Evolutionary conservation across 2,888 invertebrate genomes (phyloP), one percentile per base, ranked within the genome.

Genomic region (Epinotia brunnichana): DNA sequence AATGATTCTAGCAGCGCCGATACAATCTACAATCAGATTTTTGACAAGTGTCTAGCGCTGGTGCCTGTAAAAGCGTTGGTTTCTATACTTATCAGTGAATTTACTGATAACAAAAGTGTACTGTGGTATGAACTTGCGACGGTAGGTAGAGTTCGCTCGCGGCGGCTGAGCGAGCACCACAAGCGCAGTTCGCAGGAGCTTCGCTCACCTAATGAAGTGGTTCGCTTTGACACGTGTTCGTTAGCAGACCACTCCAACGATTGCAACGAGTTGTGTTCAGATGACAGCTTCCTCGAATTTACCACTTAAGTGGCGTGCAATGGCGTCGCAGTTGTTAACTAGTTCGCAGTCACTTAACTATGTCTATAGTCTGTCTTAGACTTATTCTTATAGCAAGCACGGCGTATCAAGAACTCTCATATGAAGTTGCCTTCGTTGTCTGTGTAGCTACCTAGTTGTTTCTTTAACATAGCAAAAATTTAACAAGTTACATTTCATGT

Each of bases 211-310:
- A 93, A 92, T 93, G 92, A 92, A 93, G 92, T 91, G 91, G 90
- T 88, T 91, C 90, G 91, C 91, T 92, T 92, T 93, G 92, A 92
- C 91, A 91, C 91, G 90, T 89, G 90, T 92, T 93, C 92, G 92
- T 92, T 92, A 92, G 91, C 91, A 87, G 88, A 91, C 91, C 90
- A 91, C 92, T 92, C 86, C 85, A 89, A 81, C 83, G 82, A 85
- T 87, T 82, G 86, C 86, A 82, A 84, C 88, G 87, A 87, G 85
- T 85, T 87, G 85, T 87, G 89, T 86, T 90, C 91, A 90, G 89
- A 87, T 90, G 91, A 89, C 90, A 90, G 87, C 89, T 90, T 88
- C 89, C 89, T 90, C 88, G 84, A 90, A 89, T 91, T 91, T 90
- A 90, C 86, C 89, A 91, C 92, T 90, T 89, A 90, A 90, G 90